Evolutionary conservation across 2,888 invertebrate species (phyloP).

Genomic region (Liodrosophila aerea): DNA sequence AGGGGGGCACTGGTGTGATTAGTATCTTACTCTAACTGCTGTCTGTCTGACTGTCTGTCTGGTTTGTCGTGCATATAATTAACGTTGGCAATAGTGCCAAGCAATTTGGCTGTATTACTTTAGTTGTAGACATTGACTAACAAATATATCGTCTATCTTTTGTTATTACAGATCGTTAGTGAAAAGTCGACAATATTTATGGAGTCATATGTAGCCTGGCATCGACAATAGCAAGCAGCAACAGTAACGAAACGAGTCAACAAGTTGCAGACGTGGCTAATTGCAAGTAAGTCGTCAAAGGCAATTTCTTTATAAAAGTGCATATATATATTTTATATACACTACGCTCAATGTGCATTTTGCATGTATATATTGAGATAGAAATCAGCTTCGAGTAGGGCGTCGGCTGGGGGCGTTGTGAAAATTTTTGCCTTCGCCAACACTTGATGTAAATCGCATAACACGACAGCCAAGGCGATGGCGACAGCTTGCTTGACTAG

Average conservation of each 20-base stretch:
- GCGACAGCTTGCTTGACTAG: constrained; percentile 71
- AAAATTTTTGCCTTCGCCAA: constrained; percentile 42
- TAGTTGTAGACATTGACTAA: background rate
- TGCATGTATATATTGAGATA: constrained; percentile 8
- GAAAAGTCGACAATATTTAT: constrained; percentile 22
- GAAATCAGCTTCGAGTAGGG: constrained; percentile 12
- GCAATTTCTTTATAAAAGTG: constrained; percentile 59
- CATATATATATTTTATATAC: background rate
- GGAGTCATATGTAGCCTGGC: too few relatives aligned
- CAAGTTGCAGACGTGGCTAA: constrained; percentile 48
- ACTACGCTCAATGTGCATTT: background rate
- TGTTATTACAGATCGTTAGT: constrained; percentile 38
- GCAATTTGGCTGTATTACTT: background rate
- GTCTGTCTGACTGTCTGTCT: too few relatives aligned
- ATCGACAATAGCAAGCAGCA: constrained; percentile 7
- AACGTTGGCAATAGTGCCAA: background rate
- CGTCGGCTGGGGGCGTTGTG: constrained; percentile 17
- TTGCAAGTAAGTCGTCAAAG: constrained; percentile 60
- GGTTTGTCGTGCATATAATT: too few relatives aligned
- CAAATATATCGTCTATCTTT: constrained; percentile 21
- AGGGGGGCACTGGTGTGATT: constrained; percentile 8
- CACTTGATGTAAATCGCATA: constrained; percentile 64
- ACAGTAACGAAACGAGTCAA: constrained; percentile 18
- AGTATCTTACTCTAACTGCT: constrained; percentile 13
- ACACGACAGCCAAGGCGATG: constrained; percentile 64